These are phyloP conservation scores for Alcis repandata DNA, from an alignment of 2,888 invertebrate species.

Conservation along the genomic window DNA sequence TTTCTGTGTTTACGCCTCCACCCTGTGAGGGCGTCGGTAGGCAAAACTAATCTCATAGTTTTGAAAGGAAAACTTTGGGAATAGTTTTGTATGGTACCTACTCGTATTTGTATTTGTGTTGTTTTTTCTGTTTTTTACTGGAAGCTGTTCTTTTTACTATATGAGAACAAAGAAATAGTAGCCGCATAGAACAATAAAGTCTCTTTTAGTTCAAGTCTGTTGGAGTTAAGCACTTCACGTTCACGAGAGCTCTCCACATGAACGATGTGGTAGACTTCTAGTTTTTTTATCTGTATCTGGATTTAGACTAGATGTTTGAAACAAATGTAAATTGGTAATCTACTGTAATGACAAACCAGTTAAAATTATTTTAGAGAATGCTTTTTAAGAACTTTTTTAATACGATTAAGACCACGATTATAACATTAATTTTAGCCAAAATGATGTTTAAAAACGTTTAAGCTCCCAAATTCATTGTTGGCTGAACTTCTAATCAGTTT, in stretches of 20 bases:
- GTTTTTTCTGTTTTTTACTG: too few species aligned
- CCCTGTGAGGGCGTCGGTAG: constrained; percentile 14
- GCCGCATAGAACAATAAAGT: background rate
- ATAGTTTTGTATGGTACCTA: constrained; percentile 12
- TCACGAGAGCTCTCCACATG: background rate
- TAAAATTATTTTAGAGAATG: too few species aligned
- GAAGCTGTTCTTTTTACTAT: too few species aligned
- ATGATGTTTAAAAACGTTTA: background rate
- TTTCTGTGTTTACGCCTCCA: constrained; percentile 40
- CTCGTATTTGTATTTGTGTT: background rate
- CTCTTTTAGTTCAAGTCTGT: background rate
- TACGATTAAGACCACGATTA: too few species aligned
- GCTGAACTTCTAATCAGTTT: background rate
- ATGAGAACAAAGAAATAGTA: too few species aligned
- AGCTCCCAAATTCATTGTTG: background rate
- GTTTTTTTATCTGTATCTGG: too few species aligned
- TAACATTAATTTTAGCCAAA: too few species aligned
- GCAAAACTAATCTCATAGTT: constrained; percentile 34
- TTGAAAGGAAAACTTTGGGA: constrained; percentile 19
- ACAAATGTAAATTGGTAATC: too few species aligned
- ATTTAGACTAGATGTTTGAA: too few species aligned
- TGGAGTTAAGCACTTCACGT: background rate
- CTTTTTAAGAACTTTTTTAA: too few species aligned
- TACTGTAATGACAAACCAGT: too few species aligned
- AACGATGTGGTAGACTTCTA: background rate